Conservation (phyloP, 2,797 vertebrate species). For the Manis javanica region DNA sequence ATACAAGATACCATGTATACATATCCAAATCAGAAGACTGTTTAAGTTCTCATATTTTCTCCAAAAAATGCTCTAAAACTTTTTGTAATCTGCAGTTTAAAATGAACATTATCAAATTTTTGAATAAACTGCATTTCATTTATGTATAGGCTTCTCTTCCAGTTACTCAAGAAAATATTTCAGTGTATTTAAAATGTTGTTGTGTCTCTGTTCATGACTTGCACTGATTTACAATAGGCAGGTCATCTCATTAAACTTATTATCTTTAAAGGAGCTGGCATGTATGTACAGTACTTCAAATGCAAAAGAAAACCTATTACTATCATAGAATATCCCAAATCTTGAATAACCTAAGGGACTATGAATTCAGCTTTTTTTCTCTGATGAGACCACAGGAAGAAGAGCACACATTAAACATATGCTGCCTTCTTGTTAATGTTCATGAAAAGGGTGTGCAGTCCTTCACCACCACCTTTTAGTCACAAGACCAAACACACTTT, state of each 20-base stretch:
- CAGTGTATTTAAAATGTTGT: background rate
- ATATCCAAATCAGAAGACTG: background rate
- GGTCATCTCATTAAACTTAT: background rate
- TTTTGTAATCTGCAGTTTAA: background rate
- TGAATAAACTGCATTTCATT: background rate
- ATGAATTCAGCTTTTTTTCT: background rate
- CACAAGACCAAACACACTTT: background rate
- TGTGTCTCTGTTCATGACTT: background rate
- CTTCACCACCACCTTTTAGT: background rate
- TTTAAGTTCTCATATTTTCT: background rate
- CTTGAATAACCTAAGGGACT: background rate
- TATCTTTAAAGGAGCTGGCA: background rate
- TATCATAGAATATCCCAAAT: background rate
- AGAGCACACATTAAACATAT: background rate
- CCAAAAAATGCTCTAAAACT: background rate
- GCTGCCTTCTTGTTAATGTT: background rate
- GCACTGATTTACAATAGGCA: background rate
- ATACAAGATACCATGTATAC: background rate
- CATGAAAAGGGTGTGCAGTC: background rate
- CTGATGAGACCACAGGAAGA: background rate
- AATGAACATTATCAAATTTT: background rate
- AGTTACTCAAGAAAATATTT: background rate
- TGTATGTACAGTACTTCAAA: background rate
- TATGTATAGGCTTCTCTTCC: background rate
- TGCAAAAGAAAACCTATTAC: background rate